These are phyloP conservation scores for Pherbina coryleti DNA, from an alignment of 2,888 invertebrate genomes.

Conservation along the genomic window DNA sequence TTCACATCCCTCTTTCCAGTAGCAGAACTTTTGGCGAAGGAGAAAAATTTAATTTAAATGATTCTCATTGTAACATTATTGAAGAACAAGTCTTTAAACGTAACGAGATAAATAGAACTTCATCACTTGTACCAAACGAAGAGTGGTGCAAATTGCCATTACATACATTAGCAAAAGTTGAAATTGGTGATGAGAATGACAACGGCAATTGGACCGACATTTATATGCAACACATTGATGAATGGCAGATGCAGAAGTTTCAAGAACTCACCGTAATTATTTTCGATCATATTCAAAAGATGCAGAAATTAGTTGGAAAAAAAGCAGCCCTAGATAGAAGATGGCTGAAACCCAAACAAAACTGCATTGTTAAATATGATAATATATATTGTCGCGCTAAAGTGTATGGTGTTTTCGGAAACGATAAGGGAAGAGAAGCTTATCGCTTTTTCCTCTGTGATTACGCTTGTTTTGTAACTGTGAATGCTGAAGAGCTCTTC, in stretches of 20 bases:
- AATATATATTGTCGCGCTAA: conserved; percentile 53
- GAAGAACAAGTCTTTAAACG: background rate
- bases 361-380: conserved; percentile 52
- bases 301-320: conserved; percentile 20
- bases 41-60: background rate
- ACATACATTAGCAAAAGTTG: conserved; percentile 47
- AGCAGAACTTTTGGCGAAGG: background rate
- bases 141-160: conserved; percentile 46
- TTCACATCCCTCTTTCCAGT: conserved; percentile 42
- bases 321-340: conserved; percentile 34
- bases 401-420: conserved; percentile 48
- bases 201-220: conserved; percentile 52
- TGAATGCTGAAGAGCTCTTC: conserved; percentile 43
- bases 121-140: conserved; percentile 35
- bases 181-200: conserved; percentile 50
- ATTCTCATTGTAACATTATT: background rate
- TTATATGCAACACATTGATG: conserved; percentile 48
- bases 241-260: conserved; percentile 40
- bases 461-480: conserved; percentile 49
- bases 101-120: background rate
- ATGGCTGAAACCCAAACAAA: conserved; percentile 49
- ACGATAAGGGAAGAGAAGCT: conserved; percentile 38
- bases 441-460: conserved; percentile 53
- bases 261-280: conserved; percentile 44
- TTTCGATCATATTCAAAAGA: conserved; percentile 37